Evolutionary conservation across 2,113 vertebrate genomes (phyloP).

Genomic region (Centropus unirufus): DNA sequence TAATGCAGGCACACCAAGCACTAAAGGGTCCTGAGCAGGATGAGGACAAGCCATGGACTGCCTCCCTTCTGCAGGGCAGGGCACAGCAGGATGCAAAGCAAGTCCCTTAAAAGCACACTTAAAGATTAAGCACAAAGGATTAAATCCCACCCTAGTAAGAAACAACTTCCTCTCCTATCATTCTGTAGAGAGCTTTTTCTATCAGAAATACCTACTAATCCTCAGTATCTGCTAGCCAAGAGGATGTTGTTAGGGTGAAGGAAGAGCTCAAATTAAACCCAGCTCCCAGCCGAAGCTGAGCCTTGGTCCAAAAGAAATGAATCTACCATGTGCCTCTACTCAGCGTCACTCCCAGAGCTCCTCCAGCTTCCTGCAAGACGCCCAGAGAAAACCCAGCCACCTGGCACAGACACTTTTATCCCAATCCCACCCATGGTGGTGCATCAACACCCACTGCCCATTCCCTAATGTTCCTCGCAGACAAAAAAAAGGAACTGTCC

Average conservation of each 20-base stretch:
- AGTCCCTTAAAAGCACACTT: background rate
- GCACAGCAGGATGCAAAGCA: background rate
- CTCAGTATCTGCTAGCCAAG: background rate
- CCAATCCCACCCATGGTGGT: background rate
- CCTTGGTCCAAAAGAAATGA: background rate
- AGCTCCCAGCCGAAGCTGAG: background rate
- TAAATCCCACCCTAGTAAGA: background rate
- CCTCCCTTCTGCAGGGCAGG: background rate
- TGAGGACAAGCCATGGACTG: background rate
- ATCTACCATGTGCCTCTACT: background rate
- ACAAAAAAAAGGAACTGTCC: background rate
- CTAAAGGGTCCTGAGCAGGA: background rate
- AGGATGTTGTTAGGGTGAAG: background rate
- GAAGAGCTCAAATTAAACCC: background rate
- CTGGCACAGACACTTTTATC: background rate
- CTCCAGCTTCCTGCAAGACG: rapidly evolving
- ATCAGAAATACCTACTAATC: background rate
- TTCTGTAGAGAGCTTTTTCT: background rate
- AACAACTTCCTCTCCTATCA: background rate
- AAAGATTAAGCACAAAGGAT: background rate
- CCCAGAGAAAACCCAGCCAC: background rate
- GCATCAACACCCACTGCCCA: background rate
- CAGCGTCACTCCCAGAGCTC: background rate
- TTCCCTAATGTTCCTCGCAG: background rate
- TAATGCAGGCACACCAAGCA: background rate